Evolutionary conservation across 2,797 vertebrate genomes (phyloP).

Genomic region (Rhinella marina): DNA sequence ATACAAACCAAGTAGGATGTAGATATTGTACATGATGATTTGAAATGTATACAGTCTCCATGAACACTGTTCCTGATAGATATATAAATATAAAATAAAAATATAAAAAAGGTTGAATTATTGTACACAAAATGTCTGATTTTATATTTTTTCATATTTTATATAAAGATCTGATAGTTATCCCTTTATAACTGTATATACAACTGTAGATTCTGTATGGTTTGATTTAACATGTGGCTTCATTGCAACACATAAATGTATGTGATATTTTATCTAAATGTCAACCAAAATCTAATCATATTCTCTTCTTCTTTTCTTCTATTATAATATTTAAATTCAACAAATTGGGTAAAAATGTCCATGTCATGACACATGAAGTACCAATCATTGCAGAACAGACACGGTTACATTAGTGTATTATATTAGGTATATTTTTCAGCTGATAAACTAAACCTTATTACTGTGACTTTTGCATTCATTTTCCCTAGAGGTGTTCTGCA

Average conservation of each 20-base stretch:
- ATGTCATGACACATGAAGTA: slow-evolving; percentile 26
- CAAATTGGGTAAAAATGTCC: background rate
- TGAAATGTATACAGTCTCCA: no score
- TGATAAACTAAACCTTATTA: slow-evolving; percentile 51
- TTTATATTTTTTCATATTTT: background rate
- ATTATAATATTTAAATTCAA: slow-evolving; percentile 4
- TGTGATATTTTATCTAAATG: background rate
- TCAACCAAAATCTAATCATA: slow-evolving; percentile 15
- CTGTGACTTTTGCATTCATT: slow-evolving; percentile 30
- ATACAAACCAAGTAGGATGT: no score
- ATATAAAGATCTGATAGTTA: background rate
- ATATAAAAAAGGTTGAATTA: no score
- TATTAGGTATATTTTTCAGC: slow-evolving; percentile 34
- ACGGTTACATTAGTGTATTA: slow-evolving; percentile 29
- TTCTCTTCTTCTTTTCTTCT: background rate
- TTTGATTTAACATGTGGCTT: background rate
- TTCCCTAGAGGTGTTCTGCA: slow-evolving; percentile 47
- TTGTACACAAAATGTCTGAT: no score
- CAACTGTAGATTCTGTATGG: background rate
- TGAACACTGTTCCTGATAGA: no score
- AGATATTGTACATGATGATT: no score
- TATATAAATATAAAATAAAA: no score
- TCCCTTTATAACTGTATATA: background rate
- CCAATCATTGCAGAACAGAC: slow-evolving; percentile 14
- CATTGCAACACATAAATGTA: background rate